A percentile compares a stretch with the other conserved stretches of the same genome.
Evolutionary conservation across 2,113 vertebrate genomes (phyloP).

Genomic region (Motacilla alba): DNA sequence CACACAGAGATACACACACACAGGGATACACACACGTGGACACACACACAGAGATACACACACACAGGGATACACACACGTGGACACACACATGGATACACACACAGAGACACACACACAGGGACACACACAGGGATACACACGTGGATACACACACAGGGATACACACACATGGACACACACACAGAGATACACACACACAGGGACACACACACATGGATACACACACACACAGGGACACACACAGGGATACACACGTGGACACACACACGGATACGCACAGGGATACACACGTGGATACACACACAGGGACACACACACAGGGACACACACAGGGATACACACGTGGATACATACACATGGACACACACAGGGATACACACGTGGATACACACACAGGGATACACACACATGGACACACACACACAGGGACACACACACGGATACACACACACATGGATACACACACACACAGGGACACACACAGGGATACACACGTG

Average conservation of each 20-base stretch:
- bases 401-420: not conserved
- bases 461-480: fast-evolving
- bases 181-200: too few species aligned
- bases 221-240: fast-evolving
- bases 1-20: not conserved
- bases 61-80: not conserved
- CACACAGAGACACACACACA: not conserved
- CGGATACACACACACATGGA: fast-evolving
- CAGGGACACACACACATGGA: fast-evolving
- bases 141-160: fast-evolving
- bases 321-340: fast-evolving
- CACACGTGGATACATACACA: not conserved
- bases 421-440: fast-evolving
- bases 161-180: fast-evolving
- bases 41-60: not conserved
- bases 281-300: fast-evolving
- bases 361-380: not conserved
- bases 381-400: too few species aligned
- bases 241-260: not conserved
- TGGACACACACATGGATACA: too few species aligned
- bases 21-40: fast-evolving
- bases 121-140: not conserved
- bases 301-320: too few species aligned
- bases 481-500: too few species aligned
- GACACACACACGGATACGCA: too few species aligned